Conservation (phyloP, 2,888 invertebrate species). For the Lomographa bimaculata region DNA sequence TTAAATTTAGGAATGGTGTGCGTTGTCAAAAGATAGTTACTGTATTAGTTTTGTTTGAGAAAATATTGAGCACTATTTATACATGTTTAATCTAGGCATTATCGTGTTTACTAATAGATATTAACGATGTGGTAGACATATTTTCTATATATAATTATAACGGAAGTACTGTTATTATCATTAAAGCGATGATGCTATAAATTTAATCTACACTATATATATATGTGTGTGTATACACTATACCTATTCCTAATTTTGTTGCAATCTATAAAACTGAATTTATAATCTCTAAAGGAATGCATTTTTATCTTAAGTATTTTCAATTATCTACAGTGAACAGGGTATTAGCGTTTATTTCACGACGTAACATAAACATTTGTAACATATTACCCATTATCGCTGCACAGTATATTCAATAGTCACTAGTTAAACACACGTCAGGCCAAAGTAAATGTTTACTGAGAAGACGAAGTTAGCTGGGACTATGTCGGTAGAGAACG, state of each 20-base stretch:
- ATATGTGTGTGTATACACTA: constrained; percentile 1
- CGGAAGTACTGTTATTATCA: no score
- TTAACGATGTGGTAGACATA: no score
- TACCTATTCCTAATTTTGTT: no score
- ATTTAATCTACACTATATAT: no score
- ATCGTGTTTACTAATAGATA: no score
- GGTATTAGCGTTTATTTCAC: constrained; percentile 55
- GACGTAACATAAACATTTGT: constrained; percentile 66
- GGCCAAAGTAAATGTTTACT: constrained; percentile 59
- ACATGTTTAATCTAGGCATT: no score
- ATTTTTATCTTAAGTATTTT: constrained; percentile 25
- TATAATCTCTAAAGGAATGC: constrained; percentile 3
- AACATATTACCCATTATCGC: constrained; percentile 65
- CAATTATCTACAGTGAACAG: constrained; percentile 51
- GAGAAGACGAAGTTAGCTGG: constrained; percentile 49
- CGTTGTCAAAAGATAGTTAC: no score
- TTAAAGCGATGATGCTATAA: no score
- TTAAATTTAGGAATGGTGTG: constrained; percentile 6
- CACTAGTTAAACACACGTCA: constrained; percentile 56
- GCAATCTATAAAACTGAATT: no score
- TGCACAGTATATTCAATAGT: constrained; percentile 18
- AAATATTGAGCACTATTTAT: no score
- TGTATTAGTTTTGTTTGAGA: no score
- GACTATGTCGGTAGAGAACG: constrained; percentile 40
- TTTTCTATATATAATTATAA: no score